phyloP scores from a whole-genome alignment of 2,888 invertebrate species.

The Aelia acuminata region DNA sequence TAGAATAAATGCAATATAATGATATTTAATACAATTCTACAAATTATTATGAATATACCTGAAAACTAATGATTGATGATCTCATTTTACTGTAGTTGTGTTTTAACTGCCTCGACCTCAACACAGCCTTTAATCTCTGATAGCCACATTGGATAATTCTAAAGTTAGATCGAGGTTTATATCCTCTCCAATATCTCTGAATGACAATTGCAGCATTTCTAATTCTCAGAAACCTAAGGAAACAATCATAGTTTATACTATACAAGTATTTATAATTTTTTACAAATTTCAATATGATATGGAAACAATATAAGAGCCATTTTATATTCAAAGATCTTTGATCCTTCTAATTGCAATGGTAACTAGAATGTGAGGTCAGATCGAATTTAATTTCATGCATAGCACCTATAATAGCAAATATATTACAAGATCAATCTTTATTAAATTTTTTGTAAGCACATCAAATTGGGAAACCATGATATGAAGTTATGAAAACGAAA shows the following conservation, averaged over 20 bases:
- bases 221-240: slow-evolving; percentile 76
- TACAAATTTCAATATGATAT: background rate
- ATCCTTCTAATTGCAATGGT: too few species aligned
- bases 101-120: slow-evolving; percentile 82
- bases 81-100: slow-evolving; percentile 80
- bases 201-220: slow-evolving; percentile 82
- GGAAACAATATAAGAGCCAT: too few species aligned
- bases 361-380: too few species aligned
- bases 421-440: too few species aligned
- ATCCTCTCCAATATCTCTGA: slow-evolving; percentile 87
- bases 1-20: background rate
- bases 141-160: slow-evolving; percentile 82
- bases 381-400: too few species aligned
- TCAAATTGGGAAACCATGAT: too few species aligned
- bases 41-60: slow-evolving; percentile 46
- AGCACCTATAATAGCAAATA: too few species aligned
- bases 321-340: too few species aligned
- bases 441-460: too few species aligned
- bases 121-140: slow-evolving; percentile 85
- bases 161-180: slow-evolving; percentile 80
- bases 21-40: background rate
- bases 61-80: slow-evolving; percentile 73
- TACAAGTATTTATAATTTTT: background rate
- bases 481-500: too few species aligned
- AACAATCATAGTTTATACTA: background rate